A percentile compares a stretch with the other conserved stretches of the same genome.
phyloP scores from a whole-genome alignment of 2,888 invertebrate species.

The Adelognathus sp. region DNA sequence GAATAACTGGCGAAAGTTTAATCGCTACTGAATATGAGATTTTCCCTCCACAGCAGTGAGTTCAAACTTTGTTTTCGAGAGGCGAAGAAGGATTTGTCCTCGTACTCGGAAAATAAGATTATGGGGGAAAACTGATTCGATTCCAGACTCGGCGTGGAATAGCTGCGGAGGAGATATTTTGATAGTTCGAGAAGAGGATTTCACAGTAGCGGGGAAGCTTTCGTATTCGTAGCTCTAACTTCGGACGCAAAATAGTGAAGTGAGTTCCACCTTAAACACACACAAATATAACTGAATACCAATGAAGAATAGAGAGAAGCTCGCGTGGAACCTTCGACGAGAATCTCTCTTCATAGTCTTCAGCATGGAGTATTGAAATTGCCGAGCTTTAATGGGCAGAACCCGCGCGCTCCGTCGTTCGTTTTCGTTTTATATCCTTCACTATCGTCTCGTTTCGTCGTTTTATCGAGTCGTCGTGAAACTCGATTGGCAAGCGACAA shows the following conservation, averaged over 20 bases:
- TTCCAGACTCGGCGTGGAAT: background rate
- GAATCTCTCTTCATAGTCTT: background rate
- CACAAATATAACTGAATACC: background rate
- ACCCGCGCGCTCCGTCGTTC: no score
- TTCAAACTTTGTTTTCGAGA: background rate
- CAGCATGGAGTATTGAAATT: conserved; percentile 2
- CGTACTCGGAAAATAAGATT: conserved; percentile 1
- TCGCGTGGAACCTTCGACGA: background rate
- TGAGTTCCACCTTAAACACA: background rate
- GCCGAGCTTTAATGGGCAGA: conserved; percentile 33
- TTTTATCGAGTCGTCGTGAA: conserved; percentile 11
- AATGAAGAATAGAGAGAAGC: background rate
- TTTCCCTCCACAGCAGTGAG: background rate
- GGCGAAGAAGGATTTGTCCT: background rate
- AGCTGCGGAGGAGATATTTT: background rate
- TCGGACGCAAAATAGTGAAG: background rate
- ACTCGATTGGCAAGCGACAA: background rate
- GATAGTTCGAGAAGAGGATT: conserved; percentile 20
- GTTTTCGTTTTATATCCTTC: conserved; percentile 31
- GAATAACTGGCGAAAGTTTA: no score
- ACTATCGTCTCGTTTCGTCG: background rate
- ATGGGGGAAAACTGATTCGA: background rate
- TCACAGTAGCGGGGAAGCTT: conserved; percentile 19
- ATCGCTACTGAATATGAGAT: background rate
- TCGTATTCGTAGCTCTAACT: background rate